Evolutionary conservation across 2,888 invertebrate species (phyloP).

Genomic region (Watsonalla cultraria): DNA sequence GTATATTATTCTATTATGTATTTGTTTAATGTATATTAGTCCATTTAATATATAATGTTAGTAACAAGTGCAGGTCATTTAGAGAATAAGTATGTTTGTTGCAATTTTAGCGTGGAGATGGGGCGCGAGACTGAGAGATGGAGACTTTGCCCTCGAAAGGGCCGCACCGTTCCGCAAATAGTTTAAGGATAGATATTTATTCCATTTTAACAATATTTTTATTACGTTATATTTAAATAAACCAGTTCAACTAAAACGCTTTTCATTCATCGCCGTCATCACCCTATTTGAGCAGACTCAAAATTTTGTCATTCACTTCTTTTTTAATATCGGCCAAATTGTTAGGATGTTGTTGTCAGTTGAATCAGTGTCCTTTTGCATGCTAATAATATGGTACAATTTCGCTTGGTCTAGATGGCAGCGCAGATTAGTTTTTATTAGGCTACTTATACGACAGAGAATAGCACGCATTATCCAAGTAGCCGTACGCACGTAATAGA

Average conservation of each 20-base stretch:
- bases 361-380: constrained; percentile 65
- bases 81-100: constrained; percentile 49
- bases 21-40: constrained; percentile 9
- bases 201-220: constrained; percentile 51
- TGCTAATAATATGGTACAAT: constrained; percentile 46
- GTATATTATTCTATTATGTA: constrained; percentile 4
- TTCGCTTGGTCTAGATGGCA: neutral
- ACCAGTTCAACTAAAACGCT: constrained; percentile 61
- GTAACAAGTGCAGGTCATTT: constrained; percentile 12
- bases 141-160: constrained; percentile 68
- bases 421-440: constrained; percentile 9
- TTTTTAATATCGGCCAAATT: constrained; percentile 38
- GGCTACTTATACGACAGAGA: neutral
- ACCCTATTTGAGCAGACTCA: constrained; percentile 36
- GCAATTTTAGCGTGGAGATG: constrained; percentile 68
- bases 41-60: constrained; percentile 8
- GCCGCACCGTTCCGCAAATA: constrained; percentile 71
- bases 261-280: constrained; percentile 71
- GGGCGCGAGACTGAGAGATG: constrained; percentile 69
- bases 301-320: constrained; percentile 75
- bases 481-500: neutral
- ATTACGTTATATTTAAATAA: constrained; percentile 59
- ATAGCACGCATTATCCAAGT: neutral
- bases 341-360: constrained; percentile 18
- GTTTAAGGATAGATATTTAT: constrained; percentile 58